Conservation (phyloP, 2,888 invertebrate species). For the Dysmachus trigonus region DNA sequence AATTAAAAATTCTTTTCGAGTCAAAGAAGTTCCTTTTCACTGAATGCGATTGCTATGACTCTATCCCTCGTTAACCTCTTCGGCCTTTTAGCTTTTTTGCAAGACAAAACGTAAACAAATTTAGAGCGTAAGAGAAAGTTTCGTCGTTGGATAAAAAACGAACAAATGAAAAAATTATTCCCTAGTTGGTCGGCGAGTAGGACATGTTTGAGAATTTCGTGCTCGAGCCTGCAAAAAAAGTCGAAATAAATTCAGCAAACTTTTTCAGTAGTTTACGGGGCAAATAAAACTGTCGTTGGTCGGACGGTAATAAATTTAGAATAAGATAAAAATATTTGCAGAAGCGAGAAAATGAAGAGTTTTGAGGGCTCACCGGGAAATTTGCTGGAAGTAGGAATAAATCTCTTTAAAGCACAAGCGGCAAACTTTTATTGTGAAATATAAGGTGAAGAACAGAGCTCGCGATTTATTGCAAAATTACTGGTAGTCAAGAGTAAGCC, state of each 20-base stretch:
- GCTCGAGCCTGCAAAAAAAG: not conserved
- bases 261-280: constrained; percentile 13
- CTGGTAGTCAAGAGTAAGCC: not conserved
- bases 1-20: constrained; percentile 31
- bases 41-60: constrained; percentile 10
- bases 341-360: constrained; percentile 31
- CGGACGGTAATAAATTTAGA: constrained; percentile 20
- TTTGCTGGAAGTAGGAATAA: not conserved
- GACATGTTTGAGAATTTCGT: not conserved
- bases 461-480: not conserved
- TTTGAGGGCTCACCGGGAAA: constrained; percentile 21
- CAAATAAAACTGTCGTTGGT: constrained; percentile 39
- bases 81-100: not conserved
- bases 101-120: constrained; percentile 25
- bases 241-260: constrained; percentile 27
- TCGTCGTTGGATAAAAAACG: not conserved
- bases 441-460: constrained; percentile 15
- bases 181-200: not conserved
- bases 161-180: not conserved
- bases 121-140: constrained; percentile 18
- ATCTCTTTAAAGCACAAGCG: not conserved
- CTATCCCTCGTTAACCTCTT: constrained; percentile 9
- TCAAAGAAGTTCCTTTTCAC: not conserved
- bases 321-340: constrained; percentile 33
- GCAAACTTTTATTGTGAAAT: constrained; percentile 5